phyloP scores from a whole-genome alignment of 2,888 invertebrate genomes.

The Erebia palarica region DNA sequence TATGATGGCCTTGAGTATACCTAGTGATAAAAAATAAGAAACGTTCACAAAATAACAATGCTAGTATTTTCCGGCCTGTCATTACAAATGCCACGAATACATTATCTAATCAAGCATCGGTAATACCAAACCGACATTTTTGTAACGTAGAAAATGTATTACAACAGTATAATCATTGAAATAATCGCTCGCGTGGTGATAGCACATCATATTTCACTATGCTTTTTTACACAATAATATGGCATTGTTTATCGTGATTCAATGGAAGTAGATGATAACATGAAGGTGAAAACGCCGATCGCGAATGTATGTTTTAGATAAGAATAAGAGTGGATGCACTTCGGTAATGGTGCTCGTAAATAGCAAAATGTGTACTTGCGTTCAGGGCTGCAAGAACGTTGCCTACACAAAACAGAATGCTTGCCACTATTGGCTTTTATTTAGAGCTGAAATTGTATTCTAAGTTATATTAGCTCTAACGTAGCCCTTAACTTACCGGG shows the following conservation, averaged over 20 bases:
- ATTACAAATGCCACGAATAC: slow-evolving; percentile 20
- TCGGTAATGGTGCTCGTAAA: slow-evolving; percentile 56
- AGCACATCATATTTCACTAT: slow-evolving; percentile 31
- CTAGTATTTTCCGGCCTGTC: slow-evolving; percentile 15
- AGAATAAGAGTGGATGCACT: slow-evolving; percentile 62
- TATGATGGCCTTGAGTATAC: slow-evolving; percentile 15
- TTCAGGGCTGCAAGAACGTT: slow-evolving; percentile 2
- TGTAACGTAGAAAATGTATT: slow-evolving; percentile 4
- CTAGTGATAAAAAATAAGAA: slow-evolving; percentile 11
- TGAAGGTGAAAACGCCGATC: slow-evolving; percentile 40
- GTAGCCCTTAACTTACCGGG: too few relatives aligned
- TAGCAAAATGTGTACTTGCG: slow-evolving; percentile 40
- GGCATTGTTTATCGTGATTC: slow-evolving; percentile 29
- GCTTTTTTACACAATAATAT: slow-evolving; percentile 25
- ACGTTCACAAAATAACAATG: slow-evolving; percentile 16
- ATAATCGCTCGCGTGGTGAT: slow-evolving; percentile 32
- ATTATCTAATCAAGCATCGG: slow-evolving; percentile 25
- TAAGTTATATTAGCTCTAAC: too few relatives aligned
- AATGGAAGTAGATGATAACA: slow-evolving; percentile 28
- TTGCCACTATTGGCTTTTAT: too few relatives aligned
- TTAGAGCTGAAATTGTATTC: too few relatives aligned
- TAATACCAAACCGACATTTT: neutral
- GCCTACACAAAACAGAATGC: too few relatives aligned
- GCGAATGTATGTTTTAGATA: slow-evolving; percentile 66
- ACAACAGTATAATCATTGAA: slow-evolving; percentile 11